A percentile compares a stretch with the other conserved stretches of the same genome.
phyloP scores from a whole-genome alignment of 35 echinoderm and acorn worm genomes.

The Amphiura filiformis region DNA sequence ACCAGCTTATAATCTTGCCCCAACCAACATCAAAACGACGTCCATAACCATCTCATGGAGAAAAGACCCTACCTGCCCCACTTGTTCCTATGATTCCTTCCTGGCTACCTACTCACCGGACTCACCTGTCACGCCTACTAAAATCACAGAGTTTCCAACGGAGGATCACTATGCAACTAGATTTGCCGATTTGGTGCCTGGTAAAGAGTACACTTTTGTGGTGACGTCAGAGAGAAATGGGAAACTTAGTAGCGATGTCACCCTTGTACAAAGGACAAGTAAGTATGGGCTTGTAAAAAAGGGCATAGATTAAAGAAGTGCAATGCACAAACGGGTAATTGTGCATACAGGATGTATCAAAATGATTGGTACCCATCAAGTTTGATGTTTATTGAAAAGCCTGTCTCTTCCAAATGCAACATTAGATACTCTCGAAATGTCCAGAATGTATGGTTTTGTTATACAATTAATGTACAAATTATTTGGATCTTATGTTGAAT shows the following conservation, averaged over 20 bases:
- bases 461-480: no score
- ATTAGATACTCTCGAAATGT: no score
- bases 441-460: no score
- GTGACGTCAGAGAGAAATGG: constrained; percentile 11
- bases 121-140: background rate
- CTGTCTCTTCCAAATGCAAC: no score
- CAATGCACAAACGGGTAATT: background rate
- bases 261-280: constrained; percentile 13
- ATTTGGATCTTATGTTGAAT: no score
- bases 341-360: no score
- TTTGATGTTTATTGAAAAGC: no score
- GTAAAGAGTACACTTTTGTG: constrained; percentile 11
- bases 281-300: no score
- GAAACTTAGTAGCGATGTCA: background rate
- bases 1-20: background rate
- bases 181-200: background rate
- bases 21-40: background rate
- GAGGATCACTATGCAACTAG: background rate
- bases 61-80: background rate
- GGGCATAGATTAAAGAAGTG: background rate
- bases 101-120: background rate
- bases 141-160: background rate
- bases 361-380: no score
- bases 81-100: background rate
- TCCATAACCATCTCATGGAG: background rate